phyloP scores from a whole-genome alignment of 2,797 vertebrate genomes.

The Carcharodon carcharias region DNA sequence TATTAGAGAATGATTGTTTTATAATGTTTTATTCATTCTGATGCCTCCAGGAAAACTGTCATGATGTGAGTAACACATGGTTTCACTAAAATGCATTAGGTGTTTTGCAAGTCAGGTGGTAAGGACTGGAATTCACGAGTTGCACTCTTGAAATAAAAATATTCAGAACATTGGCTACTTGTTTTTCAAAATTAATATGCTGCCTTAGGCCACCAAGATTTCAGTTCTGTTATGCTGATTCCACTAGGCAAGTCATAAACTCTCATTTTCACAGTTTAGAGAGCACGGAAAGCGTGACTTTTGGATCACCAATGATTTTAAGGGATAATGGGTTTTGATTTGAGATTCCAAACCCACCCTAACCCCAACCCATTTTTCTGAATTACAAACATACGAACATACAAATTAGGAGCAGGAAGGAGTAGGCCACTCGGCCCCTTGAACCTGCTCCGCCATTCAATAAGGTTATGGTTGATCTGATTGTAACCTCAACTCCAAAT shows the following conservation, averaged over 20 bases:
- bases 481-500: too few relatives aligned
- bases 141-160: not conserved
- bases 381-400: too few relatives aligned
- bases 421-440: too few relatives aligned
- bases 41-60: constrained; percentile 23
- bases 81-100: not conserved
- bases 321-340: not conserved
- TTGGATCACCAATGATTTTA: not conserved
- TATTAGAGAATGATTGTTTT: not conserved
- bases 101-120: constrained; percentile 10
- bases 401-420: too few relatives aligned
- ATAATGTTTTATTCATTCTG: constrained; percentile 26
- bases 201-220: not conserved
- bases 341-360: not conserved
- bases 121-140: not conserved
- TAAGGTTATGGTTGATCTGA: too few relatives aligned
- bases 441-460: too few relatives aligned
- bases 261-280: not conserved
- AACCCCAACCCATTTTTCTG: not conserved
- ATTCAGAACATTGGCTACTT: not conserved
- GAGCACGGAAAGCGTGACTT: not conserved
- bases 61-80: constrained; percentile 6
- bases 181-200: not conserved
- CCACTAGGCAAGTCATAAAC: not conserved
- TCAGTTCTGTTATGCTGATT: not conserved